Evolutionary conservation across 2,888 invertebrate genomes (phyloP), one percentile per base, ranked within the genome.

Genomic region (Vannuccia rotundouncinata): DNA sequence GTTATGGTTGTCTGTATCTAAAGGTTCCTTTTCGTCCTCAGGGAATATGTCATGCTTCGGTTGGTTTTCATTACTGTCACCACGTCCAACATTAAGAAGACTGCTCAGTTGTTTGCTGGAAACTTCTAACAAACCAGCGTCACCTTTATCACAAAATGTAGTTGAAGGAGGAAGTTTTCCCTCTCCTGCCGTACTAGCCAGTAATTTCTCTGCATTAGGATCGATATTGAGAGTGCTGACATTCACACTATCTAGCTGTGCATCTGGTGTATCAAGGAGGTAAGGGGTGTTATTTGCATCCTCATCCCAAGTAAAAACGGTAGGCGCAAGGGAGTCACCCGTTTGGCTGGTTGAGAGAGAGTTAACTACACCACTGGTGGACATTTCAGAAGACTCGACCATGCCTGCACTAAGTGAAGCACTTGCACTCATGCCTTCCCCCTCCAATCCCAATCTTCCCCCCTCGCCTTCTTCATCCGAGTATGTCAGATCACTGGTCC

Each of bases 341-440:
- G 77, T 77, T 77, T 77, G 77, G 31, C 77, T 77, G 22, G 77
- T 77, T 25, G 77, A 45, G 5, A 45, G 45, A 17, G 45, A 45
- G 45, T 45, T 5, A 5, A 45, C 17, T 17, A 45, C 45, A 17
- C 45, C 45, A 17, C 45, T 45, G 10, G 45, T 10, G 5, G 45
- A 45, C 45, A 45, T 45, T 45, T 45, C 45, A 10, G 45, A 45
- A 17, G 45, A 45, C 45, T 45, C 45, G 45, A 45, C 17, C 45
- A 45, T 45, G 10, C 45, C 45, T 10, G 45, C 45, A 45, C 45
- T 45, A 17, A 45, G 45, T 17, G 45, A 45, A 10, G 45, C 45
- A 45, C 45, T 45, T 45, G 45, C 45, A 45, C 45, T 45, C 45
- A 45, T 45, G 5, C 45, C 45, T 10, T 45, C 45, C 45, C 17